These are phyloP conservation scores for Eilema caniola DNA, from an alignment of 2,888 invertebrate species.

Conservation along the genomic window DNA sequence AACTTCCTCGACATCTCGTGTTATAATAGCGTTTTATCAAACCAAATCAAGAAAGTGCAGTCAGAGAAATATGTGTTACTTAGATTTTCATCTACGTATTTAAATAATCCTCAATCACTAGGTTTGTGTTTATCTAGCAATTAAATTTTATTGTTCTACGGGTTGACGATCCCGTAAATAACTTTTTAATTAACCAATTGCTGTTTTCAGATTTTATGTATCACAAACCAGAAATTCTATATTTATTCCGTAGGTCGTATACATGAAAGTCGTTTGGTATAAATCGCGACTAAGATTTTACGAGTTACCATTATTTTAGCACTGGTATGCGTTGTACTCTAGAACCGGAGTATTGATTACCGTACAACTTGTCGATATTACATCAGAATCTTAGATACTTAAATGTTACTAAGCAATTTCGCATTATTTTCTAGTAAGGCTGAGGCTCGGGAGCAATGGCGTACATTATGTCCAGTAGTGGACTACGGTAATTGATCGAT, in stretches of 20 bases:
- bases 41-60: too few species aligned
- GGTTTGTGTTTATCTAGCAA: too few species aligned
- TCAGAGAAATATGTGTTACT: too few species aligned
- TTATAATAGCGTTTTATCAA: too few species aligned
- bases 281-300: constrained; percentile 54
- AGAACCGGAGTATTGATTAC: constrained; percentile 54
- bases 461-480: too few species aligned
- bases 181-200: not conserved
- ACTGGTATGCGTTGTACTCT: constrained; percentile 53
- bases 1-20: too few species aligned
- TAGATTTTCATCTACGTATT: too few species aligned
- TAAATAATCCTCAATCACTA: too few species aligned
- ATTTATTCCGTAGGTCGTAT: constrained; percentile 36
- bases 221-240: constrained; percentile 45
- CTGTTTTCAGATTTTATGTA: constrained; percentile 23
- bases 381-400: constrained; percentile 27
- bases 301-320: constrained; percentile 68
- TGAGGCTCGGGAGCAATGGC: too few species aligned
- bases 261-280: constrained; percentile 35
- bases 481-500: too few species aligned
- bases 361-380: constrained; percentile 49
- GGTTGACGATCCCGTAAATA: not conserved
- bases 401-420: not conserved
- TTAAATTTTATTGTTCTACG: not conserved
- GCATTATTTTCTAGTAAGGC: not conserved